phyloP scores from a whole-genome alignment of 2,113 vertebrate genomes.

The Furnarius figulus region DNA sequence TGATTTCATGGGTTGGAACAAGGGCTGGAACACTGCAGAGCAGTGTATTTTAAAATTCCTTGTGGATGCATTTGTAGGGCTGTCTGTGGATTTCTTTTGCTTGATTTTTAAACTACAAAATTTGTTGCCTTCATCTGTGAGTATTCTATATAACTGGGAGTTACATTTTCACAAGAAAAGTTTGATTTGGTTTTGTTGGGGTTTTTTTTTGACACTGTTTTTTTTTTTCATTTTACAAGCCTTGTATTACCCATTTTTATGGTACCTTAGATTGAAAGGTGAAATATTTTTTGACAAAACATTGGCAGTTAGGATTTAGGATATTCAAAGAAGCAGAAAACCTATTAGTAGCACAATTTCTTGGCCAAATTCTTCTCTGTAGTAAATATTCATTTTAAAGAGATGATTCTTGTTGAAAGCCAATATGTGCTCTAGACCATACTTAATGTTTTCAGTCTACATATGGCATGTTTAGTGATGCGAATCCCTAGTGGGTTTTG shows the following conservation, averaged over 20 bases:
- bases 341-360: not conserved
- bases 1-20: not conserved
- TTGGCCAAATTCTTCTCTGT: not conserved
- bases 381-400: not conserved
- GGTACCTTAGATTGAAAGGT: not conserved
- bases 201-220: not conserved
- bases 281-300: not conserved
- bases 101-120: not conserved
- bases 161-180: not conserved
- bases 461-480: not conserved
- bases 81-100: not conserved
- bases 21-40: not conserved
- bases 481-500: not conserved
- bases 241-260: not conserved
- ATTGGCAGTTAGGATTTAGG: not conserved
- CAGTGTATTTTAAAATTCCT: not conserved
- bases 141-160: not conserved
- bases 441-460: not conserved
- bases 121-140: not conserved
- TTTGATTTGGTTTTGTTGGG: too few relatives aligned
- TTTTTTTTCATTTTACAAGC: not conserved
- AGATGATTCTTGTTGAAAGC: not conserved
- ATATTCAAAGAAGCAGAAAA: not conserved
- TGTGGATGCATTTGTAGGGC: not conserved
- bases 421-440: rapidly evolving